A percentile compares a stretch with the other conserved stretches of the same genome.
These are phyloP conservation scores for Atherinosoma microstoma DNA, from an alignment of 2,797 vertebrate species.

Conservation along the genomic window DNA sequence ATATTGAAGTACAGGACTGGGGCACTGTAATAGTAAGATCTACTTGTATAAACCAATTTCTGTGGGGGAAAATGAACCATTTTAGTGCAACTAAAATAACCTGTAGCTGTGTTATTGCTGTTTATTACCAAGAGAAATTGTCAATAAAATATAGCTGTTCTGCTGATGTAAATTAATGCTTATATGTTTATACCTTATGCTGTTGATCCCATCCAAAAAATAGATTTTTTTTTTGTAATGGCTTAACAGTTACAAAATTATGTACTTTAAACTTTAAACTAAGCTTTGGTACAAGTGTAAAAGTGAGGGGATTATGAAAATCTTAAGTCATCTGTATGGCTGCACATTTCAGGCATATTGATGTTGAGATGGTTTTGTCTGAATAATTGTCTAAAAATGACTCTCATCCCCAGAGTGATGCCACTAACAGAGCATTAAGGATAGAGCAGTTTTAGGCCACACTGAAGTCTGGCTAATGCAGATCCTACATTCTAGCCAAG, in stretches of 20 bases:
- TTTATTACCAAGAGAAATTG: not conserved
- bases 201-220: slow-evolving; percentile 6
- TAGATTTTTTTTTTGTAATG: not conserved
- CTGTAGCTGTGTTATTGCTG: not conserved
- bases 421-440: not conserved
- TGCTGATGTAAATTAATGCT: slow-evolving; percentile 2
- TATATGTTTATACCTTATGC: not conserved
- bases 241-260: not conserved
- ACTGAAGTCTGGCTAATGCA: not conserved
- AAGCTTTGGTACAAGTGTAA: not conserved
- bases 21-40: slow-evolving; percentile 5
- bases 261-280: not conserved
- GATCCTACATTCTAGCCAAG: slow-evolving; percentile 2
- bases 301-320: not conserved
- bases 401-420: not conserved
- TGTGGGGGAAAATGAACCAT: slow-evolving; percentile 9
- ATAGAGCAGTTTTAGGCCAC: slow-evolving; percentile 3
- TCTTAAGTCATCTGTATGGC: not conserved
- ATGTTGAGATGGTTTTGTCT: not conserved
- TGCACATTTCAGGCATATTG: not conserved
- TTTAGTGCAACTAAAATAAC: not conserved
- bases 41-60: not conserved
- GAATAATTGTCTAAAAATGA: not conserved
- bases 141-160: not conserved
- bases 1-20: not conserved